Evolutionary conservation across 2,113 vertebrate species (phyloP).

Genomic region (Oophaga pumilio): DNA sequence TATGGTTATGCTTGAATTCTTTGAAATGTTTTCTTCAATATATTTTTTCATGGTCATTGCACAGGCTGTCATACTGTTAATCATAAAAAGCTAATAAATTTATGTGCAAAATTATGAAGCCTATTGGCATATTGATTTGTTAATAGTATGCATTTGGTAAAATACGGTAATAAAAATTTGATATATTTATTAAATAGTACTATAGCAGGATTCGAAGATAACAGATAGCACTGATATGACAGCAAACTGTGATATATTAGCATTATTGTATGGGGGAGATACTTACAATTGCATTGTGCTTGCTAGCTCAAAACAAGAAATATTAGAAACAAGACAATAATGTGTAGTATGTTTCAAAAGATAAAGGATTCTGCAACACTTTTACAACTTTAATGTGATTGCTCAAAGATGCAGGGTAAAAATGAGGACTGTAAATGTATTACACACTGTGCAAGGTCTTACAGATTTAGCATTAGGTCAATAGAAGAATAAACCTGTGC

Average conservation of each 20-base stretch:
- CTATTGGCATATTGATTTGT: constrained; percentile 17
- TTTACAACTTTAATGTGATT: not conserved
- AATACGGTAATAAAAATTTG: not conserved
- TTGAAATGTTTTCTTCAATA: constrained; percentile 92
- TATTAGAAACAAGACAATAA: not conserved
- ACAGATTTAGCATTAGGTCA: not conserved
- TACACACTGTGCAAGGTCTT: not conserved
- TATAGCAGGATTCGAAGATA: not conserved
- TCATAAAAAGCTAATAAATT: constrained; percentile 20
- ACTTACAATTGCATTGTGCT: not conserved
- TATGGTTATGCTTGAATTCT: constrained; percentile 91
- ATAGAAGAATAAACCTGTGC: not conserved
- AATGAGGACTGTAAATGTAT: too few relatives aligned
- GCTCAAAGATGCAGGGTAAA: not conserved
- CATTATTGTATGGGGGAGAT: not conserved
- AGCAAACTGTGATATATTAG: not conserved
- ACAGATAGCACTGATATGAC: not conserved
- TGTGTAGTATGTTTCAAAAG: not conserved
- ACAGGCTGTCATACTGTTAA: constrained; percentile 87
- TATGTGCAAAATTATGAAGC: not conserved
- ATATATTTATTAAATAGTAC: constrained; percentile 5
- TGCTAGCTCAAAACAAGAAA: not conserved
- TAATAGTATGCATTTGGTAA: not conserved
- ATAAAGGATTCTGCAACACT: not conserved
- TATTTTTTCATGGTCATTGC: constrained; percentile 98